phyloP scores from a whole-genome alignment of 1,140 invertebrate genomes.

The Neoseiulus cucumeris region DNA sequence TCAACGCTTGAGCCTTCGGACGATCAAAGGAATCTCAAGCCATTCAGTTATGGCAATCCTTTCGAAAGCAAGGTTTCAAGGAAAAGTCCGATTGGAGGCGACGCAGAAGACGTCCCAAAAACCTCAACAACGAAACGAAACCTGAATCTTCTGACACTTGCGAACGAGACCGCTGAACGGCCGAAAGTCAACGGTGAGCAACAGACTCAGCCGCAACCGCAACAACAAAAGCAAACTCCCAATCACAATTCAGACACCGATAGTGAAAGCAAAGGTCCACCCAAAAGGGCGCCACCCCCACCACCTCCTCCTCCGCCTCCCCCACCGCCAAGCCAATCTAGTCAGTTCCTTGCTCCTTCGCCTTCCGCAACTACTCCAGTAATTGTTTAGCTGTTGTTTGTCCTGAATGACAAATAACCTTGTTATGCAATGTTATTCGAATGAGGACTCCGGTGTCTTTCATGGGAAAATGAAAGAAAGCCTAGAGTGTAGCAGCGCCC shows the following conservation, averaged over 20 bases:
- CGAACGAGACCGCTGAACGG: too few species aligned
- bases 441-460: background rate
- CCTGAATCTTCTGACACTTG: too few species aligned
- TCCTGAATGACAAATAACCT: background rate
- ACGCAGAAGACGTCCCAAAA: background rate
- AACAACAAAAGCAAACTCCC: too few species aligned
- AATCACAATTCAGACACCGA: background rate
- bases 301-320: background rate
- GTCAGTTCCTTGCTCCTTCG: background rate
- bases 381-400: background rate
- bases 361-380: background rate
- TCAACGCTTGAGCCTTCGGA: background rate
- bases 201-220: too few species aligned
- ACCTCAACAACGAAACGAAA: background rate
- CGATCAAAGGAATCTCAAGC: background rate
- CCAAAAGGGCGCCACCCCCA: constrained; percentile 7
- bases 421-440: background rate
- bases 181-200: too few species aligned
- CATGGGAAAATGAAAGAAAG: background rate
- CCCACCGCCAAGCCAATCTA: constrained; percentile 4
- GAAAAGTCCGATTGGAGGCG: background rate
- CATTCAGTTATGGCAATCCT: constrained; percentile 5
- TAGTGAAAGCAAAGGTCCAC: constrained; percentile 6
- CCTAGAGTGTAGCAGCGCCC: background rate
- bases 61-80: background rate